These are phyloP conservation scores for Molanna angustata DNA, from an alignment of 2,888 invertebrate species.

Conservation along the genomic window DNA sequence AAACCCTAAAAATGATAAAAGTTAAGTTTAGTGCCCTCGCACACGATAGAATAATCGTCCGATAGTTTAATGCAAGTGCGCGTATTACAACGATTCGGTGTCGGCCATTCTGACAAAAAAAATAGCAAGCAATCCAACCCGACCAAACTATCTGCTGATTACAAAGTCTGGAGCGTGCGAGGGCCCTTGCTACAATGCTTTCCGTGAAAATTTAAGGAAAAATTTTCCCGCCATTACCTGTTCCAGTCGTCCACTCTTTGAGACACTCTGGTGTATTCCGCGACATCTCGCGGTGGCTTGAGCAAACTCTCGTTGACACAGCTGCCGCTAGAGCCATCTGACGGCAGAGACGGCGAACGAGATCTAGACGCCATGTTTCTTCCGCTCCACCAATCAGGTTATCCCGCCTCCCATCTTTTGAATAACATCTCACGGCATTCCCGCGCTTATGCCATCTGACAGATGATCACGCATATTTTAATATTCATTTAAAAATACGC, in stretches of 20 bases:
- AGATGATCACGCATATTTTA: conserved; percentile 19
- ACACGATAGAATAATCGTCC: no score
- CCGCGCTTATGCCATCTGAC: conserved; percentile 24
- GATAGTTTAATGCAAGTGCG: no score
- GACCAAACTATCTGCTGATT: no score
- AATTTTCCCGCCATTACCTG: no score
- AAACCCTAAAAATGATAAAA: no score
- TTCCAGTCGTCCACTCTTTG: conserved; percentile 26
- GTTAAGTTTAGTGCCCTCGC: no score
- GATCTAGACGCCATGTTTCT: conserved; percentile 27
- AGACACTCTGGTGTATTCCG: conserved; percentile 18
- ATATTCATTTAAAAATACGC: conserved; percentile 2
- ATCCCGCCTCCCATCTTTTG: conserved; percentile 23
- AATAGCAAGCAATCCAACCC: no score
- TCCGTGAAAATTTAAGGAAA: no score
- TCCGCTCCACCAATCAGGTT: conserved; percentile 27
- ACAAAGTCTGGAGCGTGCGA: no score
- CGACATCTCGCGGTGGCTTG: conserved; percentile 28
- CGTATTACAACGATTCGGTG: no score
- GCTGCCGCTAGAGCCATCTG: conserved; percentile 19
- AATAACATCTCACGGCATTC: conserved; percentile 17
- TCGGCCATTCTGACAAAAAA: no score
- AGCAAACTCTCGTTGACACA: conserved; percentile 29
- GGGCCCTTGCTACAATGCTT: no score
- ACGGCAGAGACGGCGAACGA: conserved; percentile 29